Base-by-base conservation (phyloP, 1,140 invertebrate genomes). In the Cyclina sinensis region DNA sequence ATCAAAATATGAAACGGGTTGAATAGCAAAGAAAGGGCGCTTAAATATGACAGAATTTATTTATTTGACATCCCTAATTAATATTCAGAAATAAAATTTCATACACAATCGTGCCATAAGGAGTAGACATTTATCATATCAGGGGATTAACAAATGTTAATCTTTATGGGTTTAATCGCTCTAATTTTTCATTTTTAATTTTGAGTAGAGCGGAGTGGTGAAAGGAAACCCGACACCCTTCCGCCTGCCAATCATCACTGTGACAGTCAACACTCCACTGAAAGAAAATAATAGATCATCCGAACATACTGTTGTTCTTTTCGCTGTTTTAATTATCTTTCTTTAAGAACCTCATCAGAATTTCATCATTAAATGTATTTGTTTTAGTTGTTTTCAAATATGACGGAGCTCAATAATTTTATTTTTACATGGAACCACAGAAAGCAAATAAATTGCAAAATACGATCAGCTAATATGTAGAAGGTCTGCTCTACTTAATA, bases 61-160 rank as follows among this genome's bases (percentile, higher is more conserved):
- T 81, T 81, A 81, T 65, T 14, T 62, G 54, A 81, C 79, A 35
- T 81, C 24, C n/a, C 79, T 62, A 62, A 81, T 81, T 81, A 81
- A 81, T 81, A 81, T 81, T 81, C 79, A 65, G 57, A 39, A 32
- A 39, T 54, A 32, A 79, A 37, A 59, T 27, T 57, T 48, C 27
- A 3, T 24, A n/a, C 18, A 62, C 51, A 81, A 62, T 62, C 39
- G 79, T 81, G 54, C n/a, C 54, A 81, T 0, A 37, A 30, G 59
- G 65, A 24, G 54, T 81, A 43, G 16, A 81, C 79, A 81, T 81
- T 81, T 65, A 81, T 81, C 79, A 81, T 65, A 81, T 37, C 35
- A 43, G 16, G 7, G 48, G 35, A 62, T 62, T 65, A 62, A 81
- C 79, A 65, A 81, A 65, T 81, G 79, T 43, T 62, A 62, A 62